Base-by-base conservation (phyloP, 2,888 invertebrate species). In the Nematopogon swammerdamellus region DNA sequence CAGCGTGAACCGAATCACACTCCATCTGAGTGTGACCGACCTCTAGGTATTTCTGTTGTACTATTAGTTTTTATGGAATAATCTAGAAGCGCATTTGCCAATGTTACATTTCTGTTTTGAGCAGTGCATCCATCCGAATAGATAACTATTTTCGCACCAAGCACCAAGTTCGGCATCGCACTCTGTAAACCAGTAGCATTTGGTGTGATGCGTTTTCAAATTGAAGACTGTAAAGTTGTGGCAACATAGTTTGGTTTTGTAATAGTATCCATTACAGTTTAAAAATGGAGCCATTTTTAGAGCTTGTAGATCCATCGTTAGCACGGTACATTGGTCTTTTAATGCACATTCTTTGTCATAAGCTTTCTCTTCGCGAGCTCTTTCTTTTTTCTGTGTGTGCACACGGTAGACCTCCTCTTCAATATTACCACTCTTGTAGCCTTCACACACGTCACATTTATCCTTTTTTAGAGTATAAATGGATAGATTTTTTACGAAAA, bases 21-120 rank as follows among this genome's bases (percentile, higher is more conserved):
- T 65, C 62, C 61, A 65, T 64, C 54, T 64, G 63, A 1, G 65
- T 61, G 52, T 65, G 65, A n/a, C 63, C 64, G 14, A 55, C 54
- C 49, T 58, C 59, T 17, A 64, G 55, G 54, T 54, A 62, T 50
- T 63, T 65, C 50, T 63, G 64, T 44, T 25, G 19, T 47, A 45
- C 54, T 53, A n/a, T 46, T 44, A n/a, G 53, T 45, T 44, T 51
- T 46, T 45, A 49, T 51, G 47, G 53, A 51, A 48, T 53, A 54
- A 47, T 53, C 51, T 16, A 55, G 46, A 10, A 58, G 51, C 2
- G 54, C 57, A 53, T 56, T 56, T 14, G 51, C 17, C 11, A 57
- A 10, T 1, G 53, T 47, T 10, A 16, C 30, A 45, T 57, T 56
- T 14, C 56, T 49, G 44, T 58, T 59, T 48, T 58, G 58, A 36